Evolutionary conservation across 2,888 invertebrate genomes (phyloP).

Genomic region (Himalopsyche tibetana): DNA sequence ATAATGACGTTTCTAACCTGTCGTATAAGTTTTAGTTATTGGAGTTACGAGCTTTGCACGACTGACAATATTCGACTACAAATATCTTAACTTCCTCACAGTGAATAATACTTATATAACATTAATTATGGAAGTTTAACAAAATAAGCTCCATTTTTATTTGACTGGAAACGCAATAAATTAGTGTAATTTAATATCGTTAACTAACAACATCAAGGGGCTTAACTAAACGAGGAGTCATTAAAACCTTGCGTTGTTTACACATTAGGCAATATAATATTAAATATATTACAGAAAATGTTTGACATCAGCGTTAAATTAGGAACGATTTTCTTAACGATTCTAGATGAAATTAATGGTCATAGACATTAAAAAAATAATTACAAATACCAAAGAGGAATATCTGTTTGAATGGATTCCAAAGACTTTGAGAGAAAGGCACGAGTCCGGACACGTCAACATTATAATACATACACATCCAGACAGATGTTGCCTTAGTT

Average conservation of each 20-base stretch:
- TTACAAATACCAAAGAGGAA: slow-evolving; percentile 1
- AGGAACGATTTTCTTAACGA: slow-evolving; percentile 27
- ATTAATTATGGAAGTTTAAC: slow-evolving; percentile 14
- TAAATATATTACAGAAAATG: slow-evolving; percentile 24
- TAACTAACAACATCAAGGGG: slow-evolving; percentile 23
- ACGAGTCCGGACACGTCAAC: background rate
- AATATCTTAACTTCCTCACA: no score
- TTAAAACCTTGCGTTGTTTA: slow-evolving; percentile 37
- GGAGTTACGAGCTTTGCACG: no score
- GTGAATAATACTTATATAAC: no score
- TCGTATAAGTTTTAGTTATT: no score
- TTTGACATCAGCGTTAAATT: slow-evolving; percentile 22
- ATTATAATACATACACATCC: background rate
- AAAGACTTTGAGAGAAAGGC: background rate
- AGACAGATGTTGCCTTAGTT: slow-evolving; percentile 8
- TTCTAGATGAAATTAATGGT: background rate
- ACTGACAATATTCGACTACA: no score
- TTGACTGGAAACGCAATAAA: slow-evolving; percentile 18
- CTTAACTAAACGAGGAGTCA: background rate
- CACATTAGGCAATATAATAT: slow-evolving; percentile 42
- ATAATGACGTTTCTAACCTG: no score
- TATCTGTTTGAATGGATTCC: background rate
- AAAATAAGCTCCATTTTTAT: slow-evolving; percentile 18
- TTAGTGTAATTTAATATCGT: slow-evolving; percentile 24
- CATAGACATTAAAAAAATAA: slow-evolving; percentile 38